These are phyloP conservation scores for Progne subis DNA, from an alignment of 2,113 vertebrate genomes.

Conservation along the genomic window DNA sequence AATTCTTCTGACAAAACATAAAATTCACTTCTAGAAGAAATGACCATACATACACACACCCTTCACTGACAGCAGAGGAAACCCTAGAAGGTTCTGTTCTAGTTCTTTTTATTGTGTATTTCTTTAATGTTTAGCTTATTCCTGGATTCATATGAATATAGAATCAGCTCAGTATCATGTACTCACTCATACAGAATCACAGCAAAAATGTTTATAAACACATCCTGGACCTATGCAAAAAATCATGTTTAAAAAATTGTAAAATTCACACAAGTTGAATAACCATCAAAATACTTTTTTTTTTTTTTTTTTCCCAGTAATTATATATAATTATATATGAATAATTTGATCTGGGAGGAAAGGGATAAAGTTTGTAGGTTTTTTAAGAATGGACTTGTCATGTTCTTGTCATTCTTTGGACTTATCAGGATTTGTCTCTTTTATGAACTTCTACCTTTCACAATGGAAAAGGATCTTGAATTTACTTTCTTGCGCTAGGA, in stretches of 20 bases:
- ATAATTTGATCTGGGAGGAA: background rate
- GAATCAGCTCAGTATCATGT: background rate
- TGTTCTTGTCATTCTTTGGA: background rate
- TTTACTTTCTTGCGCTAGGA: background rate
- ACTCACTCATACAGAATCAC: background rate
- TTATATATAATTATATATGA: background rate
- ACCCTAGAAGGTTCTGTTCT: background rate
- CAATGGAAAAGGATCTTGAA: background rate
- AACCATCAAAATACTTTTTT: background rate
- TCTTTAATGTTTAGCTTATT: background rate
- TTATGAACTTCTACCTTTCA: background rate
- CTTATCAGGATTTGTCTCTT: background rate
- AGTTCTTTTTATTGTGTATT: background rate
- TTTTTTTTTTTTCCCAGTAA: too few species aligned
- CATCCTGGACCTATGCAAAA: background rate
- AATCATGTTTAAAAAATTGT: background rate
- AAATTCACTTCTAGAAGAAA: background rate
- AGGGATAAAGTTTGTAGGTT: background rate
- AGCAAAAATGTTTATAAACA: background rate
- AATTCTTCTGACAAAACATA: background rate
- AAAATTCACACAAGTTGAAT: background rate
- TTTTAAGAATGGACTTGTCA: background rate
- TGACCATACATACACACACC: rapidly evolving
- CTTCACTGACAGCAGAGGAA: background rate
- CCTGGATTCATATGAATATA: background rate